A percentile compares a stretch with the other conserved stretches of the same genome.
Conservation (phyloP, 2,113 vertebrate genomes). For the Cavia aperea region DNA sequence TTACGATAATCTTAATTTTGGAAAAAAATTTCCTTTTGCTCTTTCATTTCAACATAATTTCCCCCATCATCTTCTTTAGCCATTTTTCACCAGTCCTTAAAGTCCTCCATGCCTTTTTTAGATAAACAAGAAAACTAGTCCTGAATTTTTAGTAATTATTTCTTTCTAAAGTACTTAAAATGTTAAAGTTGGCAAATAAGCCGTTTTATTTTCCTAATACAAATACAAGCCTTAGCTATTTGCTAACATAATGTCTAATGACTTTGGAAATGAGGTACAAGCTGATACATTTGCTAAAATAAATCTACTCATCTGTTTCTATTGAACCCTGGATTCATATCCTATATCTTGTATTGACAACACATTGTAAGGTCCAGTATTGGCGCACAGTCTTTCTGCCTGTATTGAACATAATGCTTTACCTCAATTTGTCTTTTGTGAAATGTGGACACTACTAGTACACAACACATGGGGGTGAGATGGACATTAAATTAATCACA, state of each 20-base stretch:
- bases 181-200: background rate
- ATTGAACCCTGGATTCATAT: background rate
- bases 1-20: background rate
- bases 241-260: background rate
- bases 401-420: background rate
- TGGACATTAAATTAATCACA: background rate
- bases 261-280: background rate
- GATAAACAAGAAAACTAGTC: background rate
- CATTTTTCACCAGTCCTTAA: background rate
- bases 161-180: constrained; percentile 9
- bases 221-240: background rate
- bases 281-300: background rate
- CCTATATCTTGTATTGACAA: background rate
- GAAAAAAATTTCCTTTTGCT: background rate
- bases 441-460: background rate
- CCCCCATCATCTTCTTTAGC: background rate
- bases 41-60: background rate
- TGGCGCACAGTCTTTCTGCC: background rate
- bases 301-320: background rate
- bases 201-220: background rate
- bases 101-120: background rate
- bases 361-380: background rate
- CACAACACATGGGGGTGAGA: background rate
- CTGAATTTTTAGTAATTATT: background rate
- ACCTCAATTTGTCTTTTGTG: background rate